These are phyloP conservation scores for Propithecus coquereli DNA, from an alignment of 2,113 vertebrate genomes.

Conservation along the genomic window DNA sequence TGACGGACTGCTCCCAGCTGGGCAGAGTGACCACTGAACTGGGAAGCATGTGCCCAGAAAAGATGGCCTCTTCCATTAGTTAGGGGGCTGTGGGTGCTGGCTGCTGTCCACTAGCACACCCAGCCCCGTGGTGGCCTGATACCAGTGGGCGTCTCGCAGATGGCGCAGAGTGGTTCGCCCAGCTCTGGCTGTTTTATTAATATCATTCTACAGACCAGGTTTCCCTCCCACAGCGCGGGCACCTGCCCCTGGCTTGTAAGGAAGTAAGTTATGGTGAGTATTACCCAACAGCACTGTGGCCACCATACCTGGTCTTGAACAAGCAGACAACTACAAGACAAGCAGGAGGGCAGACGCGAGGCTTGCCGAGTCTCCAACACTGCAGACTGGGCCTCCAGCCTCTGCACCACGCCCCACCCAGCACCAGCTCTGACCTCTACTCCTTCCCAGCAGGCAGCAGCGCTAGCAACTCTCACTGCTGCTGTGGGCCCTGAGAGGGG, in stretches of 20 bases:
- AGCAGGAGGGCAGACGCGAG: not conserved
- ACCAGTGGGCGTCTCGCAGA: not conserved
- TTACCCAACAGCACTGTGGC: not conserved
- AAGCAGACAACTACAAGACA: not conserved
- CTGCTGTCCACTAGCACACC: no score
- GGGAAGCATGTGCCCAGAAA: not conserved
- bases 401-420: not conserved
- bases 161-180: not conserved
- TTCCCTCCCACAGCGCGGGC: not conserved
- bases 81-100: not conserved
- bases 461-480: not conserved
- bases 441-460: not conserved
- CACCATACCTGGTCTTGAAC: not conserved
- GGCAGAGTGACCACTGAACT: not conserved
- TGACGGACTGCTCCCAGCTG: not conserved
- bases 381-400: not conserved
- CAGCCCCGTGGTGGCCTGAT: not conserved
- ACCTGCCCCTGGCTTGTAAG: not conserved
- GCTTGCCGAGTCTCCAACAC: not conserved
- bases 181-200: not conserved
- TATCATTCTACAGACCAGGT: no score
- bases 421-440: no score
- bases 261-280: not conserved
- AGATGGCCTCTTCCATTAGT: not conserved
- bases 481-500: accelerated